Base-by-base conservation (phyloP, 2,113 vertebrate species). In the Pardalotus punctatus region DNA sequence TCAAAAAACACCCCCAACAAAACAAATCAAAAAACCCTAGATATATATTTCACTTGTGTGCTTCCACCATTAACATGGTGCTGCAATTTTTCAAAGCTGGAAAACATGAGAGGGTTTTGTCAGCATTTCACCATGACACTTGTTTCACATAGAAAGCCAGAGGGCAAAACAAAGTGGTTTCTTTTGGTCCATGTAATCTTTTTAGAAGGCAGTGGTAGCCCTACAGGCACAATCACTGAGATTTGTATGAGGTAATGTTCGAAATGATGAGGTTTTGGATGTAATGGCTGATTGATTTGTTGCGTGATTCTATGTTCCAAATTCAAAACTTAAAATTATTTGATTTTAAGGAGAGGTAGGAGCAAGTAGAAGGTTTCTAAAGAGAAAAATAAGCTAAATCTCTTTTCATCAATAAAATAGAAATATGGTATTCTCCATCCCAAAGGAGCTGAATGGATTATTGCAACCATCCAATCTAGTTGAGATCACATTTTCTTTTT, bases 141-240 rank as follows among this genome's bases (percentile, higher is more conserved):
- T 94, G 95, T 93, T 96, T 91, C 91, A 94, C 86, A 72, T 8
- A 77, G 79, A 96, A 96, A 97, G 96, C 96, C 95, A 96, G 95
- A 97, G 96, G 96, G 94, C 90, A 97, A 97, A 97, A 94, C 85
- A 97, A 85, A 96, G 87, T 94, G 70, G 72, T 95, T 97, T 96
- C 84, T 96, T 94, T 95, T 96, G 88, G 96, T 94, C 77, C 81
- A 77, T 94, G 92, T 96, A 94, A 95, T 95, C 77, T 96, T 89
- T 95, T 82, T 29, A 74, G 94, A 93, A 96, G 87, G 94, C 76
- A 62, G 85, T 76, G 90, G 91, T 94, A 96, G 48, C 93, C 94
- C 77, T 56, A 90, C 64, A 65, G 92, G 90, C 85, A 83, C 90
- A 94, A 94, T 94, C 86, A 76, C 66, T 19, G 73, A 47, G 60